Evolutionary conservation across 2,888 invertebrate species (phyloP).

Genomic region (Perizoma flavofasciatum): DNA sequence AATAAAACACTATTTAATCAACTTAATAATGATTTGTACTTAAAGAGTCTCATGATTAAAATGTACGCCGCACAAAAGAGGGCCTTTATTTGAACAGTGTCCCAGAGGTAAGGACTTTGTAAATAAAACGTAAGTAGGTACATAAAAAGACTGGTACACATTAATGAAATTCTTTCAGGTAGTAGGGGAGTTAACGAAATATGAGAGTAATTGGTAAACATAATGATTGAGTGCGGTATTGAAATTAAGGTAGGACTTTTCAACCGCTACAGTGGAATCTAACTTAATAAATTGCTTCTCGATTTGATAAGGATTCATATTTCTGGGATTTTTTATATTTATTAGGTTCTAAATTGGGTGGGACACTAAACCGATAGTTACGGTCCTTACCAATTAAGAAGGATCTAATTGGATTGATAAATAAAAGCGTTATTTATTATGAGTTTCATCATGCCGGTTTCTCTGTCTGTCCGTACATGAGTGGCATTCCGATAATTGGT

Average conservation of each 20-base stretch:
- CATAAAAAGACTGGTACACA: constrained; percentile 37
- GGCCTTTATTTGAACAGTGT: constrained; percentile 59
- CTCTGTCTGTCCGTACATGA: no score
- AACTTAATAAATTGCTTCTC: constrained; percentile 28
- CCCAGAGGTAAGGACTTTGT: constrained; percentile 49
- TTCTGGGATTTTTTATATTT: no score
- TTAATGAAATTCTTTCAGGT: constrained; percentile 41
- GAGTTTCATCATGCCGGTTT: no score
- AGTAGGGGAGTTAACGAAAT: constrained; percentile 40
- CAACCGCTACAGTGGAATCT: background rate
- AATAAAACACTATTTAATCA: no score
- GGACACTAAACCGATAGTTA: no score
- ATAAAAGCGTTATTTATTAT: no score
- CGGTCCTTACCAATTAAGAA: no score
- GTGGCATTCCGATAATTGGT: no score
- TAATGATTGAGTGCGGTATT: constrained; percentile 16
- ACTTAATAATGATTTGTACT: constrained; percentile 35
- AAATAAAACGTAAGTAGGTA: constrained; percentile 42
- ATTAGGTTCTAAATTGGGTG: no score
- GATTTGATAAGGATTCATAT: no score
- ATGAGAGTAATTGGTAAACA: constrained; percentile 40
- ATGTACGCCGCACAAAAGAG: constrained; percentile 59
- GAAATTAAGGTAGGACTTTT: constrained; percentile 15
- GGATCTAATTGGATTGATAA: no score
- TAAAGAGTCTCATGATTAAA: constrained; percentile 67